phyloP scores from a whole-genome alignment of 2,888 invertebrate species.

The Eupithecia subfuscata region DNA sequence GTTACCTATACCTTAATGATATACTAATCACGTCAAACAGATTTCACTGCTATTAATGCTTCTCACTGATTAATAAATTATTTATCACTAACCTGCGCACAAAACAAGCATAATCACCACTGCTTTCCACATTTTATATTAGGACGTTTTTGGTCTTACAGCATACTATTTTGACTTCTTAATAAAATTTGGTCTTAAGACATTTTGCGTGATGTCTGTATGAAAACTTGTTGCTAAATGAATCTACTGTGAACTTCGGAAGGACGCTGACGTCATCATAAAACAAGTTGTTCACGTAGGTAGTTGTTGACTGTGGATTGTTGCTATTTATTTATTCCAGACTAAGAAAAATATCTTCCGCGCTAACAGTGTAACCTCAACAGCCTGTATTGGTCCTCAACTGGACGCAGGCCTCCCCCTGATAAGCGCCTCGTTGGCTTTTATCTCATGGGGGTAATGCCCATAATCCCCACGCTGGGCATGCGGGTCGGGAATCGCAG shows the following conservation, averaged over 20 bases:
- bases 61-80: not conserved
- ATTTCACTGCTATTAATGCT: not conserved
- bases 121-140: constrained; percentile 9
- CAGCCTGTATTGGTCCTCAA: too few species aligned
- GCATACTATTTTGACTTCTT: not conserved
- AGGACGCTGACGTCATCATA: constrained; percentile 4
- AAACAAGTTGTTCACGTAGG: not conserved
- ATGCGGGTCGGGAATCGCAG: too few species aligned
- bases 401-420: too few species aligned
- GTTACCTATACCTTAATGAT: not conserved
- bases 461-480: too few species aligned
- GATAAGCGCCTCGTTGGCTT: too few species aligned
- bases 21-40: too few species aligned
- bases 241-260: not conserved
- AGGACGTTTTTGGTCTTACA: not conserved
- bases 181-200: not conserved
- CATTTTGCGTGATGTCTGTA: not conserved
- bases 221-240: not conserved
- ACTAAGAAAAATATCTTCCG: too few species aligned
- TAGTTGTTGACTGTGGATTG: not conserved
- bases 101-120: constrained; percentile 24
- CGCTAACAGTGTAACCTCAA: too few species aligned
- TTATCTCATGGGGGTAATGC: too few species aligned
- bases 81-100: constrained; percentile 25
- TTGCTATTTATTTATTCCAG: too few species aligned